Conservation (phyloP, 1,140 invertebrate genomes). For the Helicoverpa zea region DNA sequence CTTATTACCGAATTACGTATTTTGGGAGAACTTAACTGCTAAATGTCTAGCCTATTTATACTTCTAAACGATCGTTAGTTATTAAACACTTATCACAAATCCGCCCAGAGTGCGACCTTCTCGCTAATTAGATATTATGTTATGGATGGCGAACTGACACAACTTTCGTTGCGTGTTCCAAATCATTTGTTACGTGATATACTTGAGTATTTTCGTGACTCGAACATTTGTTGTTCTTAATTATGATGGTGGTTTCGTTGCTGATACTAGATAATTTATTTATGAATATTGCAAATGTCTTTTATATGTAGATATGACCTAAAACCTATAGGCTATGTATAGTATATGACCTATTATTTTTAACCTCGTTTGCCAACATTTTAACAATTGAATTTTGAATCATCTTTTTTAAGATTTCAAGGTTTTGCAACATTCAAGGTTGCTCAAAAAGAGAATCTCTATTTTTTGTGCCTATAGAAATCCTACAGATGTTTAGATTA, state of each 20-base stretch:
- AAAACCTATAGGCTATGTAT: too few relatives aligned
- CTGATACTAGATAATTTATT: neutral
- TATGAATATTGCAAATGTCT: too few relatives aligned
- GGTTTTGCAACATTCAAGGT: neutral
- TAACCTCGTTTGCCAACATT: too few relatives aligned
- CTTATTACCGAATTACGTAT: too few relatives aligned
- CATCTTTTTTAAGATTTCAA: neutral
- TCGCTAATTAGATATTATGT: slow-evolving; percentile 23
- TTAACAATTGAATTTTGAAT: too few relatives aligned
- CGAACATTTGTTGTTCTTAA: neutral
- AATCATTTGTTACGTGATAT: slow-evolving; percentile 7
- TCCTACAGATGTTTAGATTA: too few relatives aligned
- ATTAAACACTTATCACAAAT: slow-evolving; percentile 26
- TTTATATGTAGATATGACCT: too few relatives aligned
- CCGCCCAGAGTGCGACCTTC: slow-evolving; percentile 4
- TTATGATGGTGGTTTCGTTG: neutral
- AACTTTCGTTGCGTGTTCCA: slow-evolving; percentile 24
- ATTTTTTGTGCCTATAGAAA: too few relatives aligned
- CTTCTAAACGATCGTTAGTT: slow-evolving; percentile 8
- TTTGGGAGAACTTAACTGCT: too few relatives aligned
- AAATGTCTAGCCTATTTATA: neutral
- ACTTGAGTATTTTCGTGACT: slow-evolving; percentile 19
- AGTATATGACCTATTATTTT: too few relatives aligned
- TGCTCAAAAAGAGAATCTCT: too few relatives aligned
- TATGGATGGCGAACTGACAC: neutral